These are phyloP conservation scores for Benitochromis conjunctus DNA, from an alignment of 2,113 vertebrate genomes.

Conservation along the genomic window DNA sequence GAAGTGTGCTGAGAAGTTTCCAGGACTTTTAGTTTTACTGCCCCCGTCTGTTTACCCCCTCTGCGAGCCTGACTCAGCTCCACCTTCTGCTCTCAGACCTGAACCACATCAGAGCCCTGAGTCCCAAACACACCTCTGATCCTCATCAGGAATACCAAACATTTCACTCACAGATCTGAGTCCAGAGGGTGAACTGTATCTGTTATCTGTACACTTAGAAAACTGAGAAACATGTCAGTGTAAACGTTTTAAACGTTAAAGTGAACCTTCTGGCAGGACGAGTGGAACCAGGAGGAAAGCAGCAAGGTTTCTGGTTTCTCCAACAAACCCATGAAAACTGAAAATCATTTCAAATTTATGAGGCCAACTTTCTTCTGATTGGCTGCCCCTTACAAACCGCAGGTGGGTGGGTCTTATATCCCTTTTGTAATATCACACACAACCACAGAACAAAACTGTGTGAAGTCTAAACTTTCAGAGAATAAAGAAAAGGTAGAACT, in stretches of 20 bases:
- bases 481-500: neutral
- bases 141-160: neutral
- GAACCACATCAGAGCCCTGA: neutral
- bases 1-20: conserved; percentile 73
- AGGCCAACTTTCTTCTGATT: neutral
- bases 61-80: neutral
- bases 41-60: conserved; percentile 17
- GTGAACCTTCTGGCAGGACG: neutral
- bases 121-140: neutral
- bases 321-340: neutral
- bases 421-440: neutral
- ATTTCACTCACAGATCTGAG: neutral
- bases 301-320: neutral
- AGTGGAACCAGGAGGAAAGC: neutral
- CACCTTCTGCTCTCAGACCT: neutral
- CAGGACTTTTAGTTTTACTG: conserved; percentile 66
- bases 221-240: neutral
- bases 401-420: neutral
- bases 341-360: neutral
- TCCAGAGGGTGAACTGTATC: neutral
- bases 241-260: neutral
- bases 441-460: neutral
- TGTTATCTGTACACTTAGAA: neutral
- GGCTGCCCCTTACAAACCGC: neutral
- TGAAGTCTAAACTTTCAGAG: neutral